Evolutionary conservation across 2,113 vertebrate genomes (phyloP), one percentile per base, ranked within the genome.

Genomic region (Chloroceryle aenea): DNA sequence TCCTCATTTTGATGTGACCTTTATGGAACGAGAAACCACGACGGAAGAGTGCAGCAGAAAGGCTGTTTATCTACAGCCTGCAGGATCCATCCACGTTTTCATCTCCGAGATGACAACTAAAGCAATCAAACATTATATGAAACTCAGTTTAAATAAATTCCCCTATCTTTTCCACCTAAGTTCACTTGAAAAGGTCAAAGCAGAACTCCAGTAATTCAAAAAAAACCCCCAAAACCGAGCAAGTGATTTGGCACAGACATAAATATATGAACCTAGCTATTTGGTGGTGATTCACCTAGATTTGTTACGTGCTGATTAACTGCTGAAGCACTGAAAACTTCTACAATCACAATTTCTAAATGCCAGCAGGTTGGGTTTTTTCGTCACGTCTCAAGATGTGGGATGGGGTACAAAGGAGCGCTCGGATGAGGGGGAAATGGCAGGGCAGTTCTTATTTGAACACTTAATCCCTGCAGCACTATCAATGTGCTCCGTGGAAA

Each of bases 171-270:
- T 72, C 69, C 85, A 14, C 1, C 0, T 10, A 87, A 90, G 47
- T 64, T 67, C 34, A 73, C 67, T 68, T 80, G 74, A 75, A 96
- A 96, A 97, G 91, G 89, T 91, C 82, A 92, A 56, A 90, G 52
- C 4, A 2, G 72, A 90, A 85, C 72, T 52, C 62, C 36, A 48
- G 71, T 32, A 74, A n/a, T 36, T 56, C 30, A 22, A 12, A 78
- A 85, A 13, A n/a, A 50, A 9, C 10, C 30, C 2, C 2, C 5
- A 0, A 48, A 36, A 9, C 36, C 9, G 3, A 16, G 6, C 0
- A 50, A 10, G 22, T 16, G 40, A 26, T 27, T 56, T 92, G 84
- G 64, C 59, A 4, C 53, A 78, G 69, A 6, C 12, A 12, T 1
- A 12, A 10, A 36, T 29, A 13, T 0, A 74, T 0, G 17, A 12